Percentiles rank a stretch among this genome's conserved stretches.
Evolutionary conservation across 1,140 invertebrate species (phyloP).

Genomic region (Diprion similis): DNA sequence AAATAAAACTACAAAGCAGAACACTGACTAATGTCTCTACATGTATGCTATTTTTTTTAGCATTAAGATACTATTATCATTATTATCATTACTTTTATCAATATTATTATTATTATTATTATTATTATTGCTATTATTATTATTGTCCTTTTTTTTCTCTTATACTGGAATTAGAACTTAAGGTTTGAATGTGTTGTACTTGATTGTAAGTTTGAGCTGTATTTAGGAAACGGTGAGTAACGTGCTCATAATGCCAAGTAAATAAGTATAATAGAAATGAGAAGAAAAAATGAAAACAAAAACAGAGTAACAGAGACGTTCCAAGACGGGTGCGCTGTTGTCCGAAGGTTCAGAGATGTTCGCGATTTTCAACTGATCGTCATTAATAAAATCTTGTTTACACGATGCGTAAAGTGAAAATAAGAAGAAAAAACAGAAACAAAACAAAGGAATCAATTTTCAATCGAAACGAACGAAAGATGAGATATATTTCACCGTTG

Average conservation of each 20-base stretch:
- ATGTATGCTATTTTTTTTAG: background rate
- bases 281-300: background rate
- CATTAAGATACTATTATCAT: background rate
- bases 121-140: background rate
- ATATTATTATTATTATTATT: background rate
- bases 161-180: background rate
- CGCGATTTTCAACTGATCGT: background rate
- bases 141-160: background rate
- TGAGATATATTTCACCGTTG: background rate
- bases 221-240: no score
- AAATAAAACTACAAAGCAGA: constrained; percentile 1
- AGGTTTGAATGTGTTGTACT: no score
- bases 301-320: background rate
- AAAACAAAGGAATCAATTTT: background rate
- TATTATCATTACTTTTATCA: background rate
- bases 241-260: background rate
- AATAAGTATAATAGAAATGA: background rate
- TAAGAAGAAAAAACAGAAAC: no score
- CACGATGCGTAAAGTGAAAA: no score
- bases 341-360: constrained; percentile 1
- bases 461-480: no score
- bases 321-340: background rate
- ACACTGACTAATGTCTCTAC: background rate
- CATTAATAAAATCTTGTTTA: no score
- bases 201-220: no score